Evolutionary conservation across 2,113 vertebrate species (phyloP).

Genomic region (Diphyllodes magnificus): DNA sequence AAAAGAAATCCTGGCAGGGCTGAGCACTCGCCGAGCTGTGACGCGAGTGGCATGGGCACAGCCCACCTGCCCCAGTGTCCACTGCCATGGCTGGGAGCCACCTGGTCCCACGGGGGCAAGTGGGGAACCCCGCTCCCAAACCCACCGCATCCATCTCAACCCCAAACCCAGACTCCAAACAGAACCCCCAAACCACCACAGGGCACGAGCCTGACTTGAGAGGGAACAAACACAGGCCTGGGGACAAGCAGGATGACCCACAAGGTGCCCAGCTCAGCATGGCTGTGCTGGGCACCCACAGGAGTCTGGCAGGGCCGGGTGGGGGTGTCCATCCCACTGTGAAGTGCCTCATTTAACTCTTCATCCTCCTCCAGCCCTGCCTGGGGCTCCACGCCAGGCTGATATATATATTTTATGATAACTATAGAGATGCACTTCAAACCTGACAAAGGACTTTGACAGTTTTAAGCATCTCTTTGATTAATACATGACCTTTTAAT

Average conservation of each 20-base stretch:
- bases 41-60: background rate
- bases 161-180: background rate
- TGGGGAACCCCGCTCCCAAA: rapidly evolving
- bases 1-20: background rate
- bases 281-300: background rate
- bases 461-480: conserved; percentile 60
- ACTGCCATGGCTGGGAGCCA: rapidly evolving
- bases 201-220: background rate
- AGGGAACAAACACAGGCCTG: background rate
- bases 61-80: rapidly evolving
- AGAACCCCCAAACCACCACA: rapidly evolving
- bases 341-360: rapidly evolving
- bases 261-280: rapidly evolving
- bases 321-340: background rate
- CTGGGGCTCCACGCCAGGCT: conserved; percentile 15
- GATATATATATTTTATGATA: conserved; percentile 58
- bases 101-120: rapidly evolving
- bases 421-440: conserved; percentile 46
- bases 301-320: background rate
- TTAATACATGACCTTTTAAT: conserved; percentile 57
- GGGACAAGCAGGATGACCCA: rapidly evolving
- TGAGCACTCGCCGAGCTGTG: background rate
- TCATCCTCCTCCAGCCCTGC: background rate
- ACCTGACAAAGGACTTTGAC: conserved; percentile 53
- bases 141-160: rapidly evolving